Conservation (phyloP, 2,797 vertebrate genomes). For the Malacoraja senta region DNA sequence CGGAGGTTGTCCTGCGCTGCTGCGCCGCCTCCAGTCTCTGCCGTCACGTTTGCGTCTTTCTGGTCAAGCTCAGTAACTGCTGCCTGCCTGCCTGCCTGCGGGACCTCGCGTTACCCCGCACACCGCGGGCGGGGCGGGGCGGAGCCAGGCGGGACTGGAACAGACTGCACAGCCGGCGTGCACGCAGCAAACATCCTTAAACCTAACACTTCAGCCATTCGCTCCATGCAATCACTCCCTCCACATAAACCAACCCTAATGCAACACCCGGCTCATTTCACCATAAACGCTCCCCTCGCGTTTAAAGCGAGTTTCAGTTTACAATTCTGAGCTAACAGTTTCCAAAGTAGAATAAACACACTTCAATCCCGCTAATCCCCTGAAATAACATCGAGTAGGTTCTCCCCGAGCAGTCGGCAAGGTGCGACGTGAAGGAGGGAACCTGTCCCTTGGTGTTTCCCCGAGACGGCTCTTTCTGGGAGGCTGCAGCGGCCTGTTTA, state of each 20-base stretch:
- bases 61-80: neutral
- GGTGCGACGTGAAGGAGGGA: neutral
- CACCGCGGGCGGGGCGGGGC: neutral
- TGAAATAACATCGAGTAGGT: neutral
- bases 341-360: neutral
- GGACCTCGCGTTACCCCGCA: slow-evolving; percentile 14
- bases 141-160: neutral
- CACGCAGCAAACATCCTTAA: too few species aligned
- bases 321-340: neutral
- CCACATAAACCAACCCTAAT: neutral
- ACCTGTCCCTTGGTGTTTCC: neutral
- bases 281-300: neutral
- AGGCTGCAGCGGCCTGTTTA: neutral
- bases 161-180: neutral
- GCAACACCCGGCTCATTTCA: neutral
- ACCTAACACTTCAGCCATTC: neutral
- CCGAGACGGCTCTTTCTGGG: neutral
- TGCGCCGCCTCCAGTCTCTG: neutral
- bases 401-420: too few species aligned
- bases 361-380: neutral
- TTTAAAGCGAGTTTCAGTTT: neutral
- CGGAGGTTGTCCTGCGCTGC: neutral
- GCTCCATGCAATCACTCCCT: too few species aligned
- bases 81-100: neutral
- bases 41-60: slow-evolving; percentile 21